These are phyloP conservation scores for Myotis myotis DNA, from an alignment of 2,797 vertebrate genomes.

Conservation along the genomic window DNA sequence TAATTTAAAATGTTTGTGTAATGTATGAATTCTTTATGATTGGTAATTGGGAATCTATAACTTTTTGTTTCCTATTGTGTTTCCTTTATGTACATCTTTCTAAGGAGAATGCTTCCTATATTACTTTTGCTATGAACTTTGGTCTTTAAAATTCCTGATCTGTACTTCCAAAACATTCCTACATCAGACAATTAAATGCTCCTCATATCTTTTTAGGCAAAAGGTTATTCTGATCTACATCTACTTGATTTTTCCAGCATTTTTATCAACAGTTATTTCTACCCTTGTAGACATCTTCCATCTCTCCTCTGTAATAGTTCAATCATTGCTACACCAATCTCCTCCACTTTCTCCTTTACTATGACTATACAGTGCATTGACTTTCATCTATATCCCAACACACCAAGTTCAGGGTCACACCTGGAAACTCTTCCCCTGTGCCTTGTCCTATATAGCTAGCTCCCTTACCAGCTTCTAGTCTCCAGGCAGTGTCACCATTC, in stretches of 20 bases:
- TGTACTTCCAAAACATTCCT: neutral
- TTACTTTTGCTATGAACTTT: neutral
- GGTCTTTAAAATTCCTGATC: neutral
- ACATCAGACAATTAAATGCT: neutral
- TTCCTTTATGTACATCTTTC: neutral
- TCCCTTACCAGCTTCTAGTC: neutral
- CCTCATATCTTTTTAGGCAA: neutral
- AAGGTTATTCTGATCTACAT: neutral
- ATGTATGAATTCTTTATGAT: neutral
- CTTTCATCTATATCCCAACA: neutral
- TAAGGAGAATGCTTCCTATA: neutral
- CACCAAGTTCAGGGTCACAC: neutral
- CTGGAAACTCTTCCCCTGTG: neutral
- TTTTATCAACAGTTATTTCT: neutral
- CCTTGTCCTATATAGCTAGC: neutral
- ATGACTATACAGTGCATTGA: neutral
- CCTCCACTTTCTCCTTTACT: neutral
- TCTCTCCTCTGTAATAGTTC: neutral
- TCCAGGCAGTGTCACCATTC: neutral
- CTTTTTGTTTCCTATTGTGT: neutral
- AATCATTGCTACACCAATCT: neutral
- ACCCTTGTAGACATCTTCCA: neutral
- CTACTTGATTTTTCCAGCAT: neutral
- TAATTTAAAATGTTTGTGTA: neutral
- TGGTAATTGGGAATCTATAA: neutral